Evolutionary conservation across 1,140 invertebrate genomes (phyloP), one percentile per base, ranked within the genome.

Genomic region (Hestina assimilis): DNA sequence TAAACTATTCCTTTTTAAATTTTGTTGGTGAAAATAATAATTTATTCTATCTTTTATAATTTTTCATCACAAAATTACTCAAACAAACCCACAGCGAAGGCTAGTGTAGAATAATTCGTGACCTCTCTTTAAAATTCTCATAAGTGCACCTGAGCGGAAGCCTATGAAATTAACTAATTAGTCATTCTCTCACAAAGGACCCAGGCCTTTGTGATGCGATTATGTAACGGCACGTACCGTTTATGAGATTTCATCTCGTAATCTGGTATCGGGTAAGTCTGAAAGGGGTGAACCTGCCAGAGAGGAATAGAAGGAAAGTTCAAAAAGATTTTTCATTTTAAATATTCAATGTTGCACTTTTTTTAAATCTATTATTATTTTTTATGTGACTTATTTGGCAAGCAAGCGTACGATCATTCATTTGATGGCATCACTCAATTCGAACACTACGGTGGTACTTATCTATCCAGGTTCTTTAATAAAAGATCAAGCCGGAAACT

Each of bases 111-210:
- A 50, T 35, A 48, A 35, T 42, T 45, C 24, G 35, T 41, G 28
- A 41, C 21, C 28, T 35, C 26, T 41, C 40, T 48, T 48, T 50
- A 47, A 54, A 60, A 61, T 26, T 45, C 23, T 47, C 52, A 48
- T 40, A 52, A 46, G 41, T 57, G 42, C 59, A 52, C 23, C 41
- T 46, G 48, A 28, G 14, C 28, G 46, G 57, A 66, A 62, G 48
- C 63, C 59, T 54, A 63, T 42, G 31, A 62, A 62, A 66, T 66
- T 40, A 59, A 59, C 59, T 66, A 66, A 66, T 66, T 66, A 66
- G 29, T 24, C 21, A 38, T 45, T 19, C 33, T 2, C 12, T 38
- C 57, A 60, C 54, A 63, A 63, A 63, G 54, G 23, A 31, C 20
- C 19, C 33, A 9, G 35, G 41, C 58, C 59, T 63, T 55, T 66